Percentiles rank a stretch among this genome's conserved stretches.
phyloP scores from a whole-genome alignment of 1,140 invertebrate species.

The Bombus turneri region DNA sequence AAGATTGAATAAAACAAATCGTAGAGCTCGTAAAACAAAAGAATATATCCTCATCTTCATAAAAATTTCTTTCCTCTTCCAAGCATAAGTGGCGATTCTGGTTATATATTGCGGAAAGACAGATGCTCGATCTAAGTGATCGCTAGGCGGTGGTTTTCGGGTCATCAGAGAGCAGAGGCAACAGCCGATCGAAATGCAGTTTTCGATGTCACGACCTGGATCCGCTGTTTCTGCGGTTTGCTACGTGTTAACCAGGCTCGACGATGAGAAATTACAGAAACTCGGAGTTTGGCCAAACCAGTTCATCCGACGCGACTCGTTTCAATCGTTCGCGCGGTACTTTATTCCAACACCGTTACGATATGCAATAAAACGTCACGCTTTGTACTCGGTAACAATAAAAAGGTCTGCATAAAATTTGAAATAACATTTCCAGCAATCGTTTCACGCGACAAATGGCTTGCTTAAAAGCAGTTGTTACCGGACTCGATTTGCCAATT shows the following conservation, averaged over 20 bases:
- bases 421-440: not conserved
- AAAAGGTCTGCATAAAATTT: not conserved
- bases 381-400: not conserved
- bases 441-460: not conserved
- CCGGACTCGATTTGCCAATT: not conserved
- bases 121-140: slow-evolving; percentile 14
- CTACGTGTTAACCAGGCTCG: slow-evolving; percentile 20
- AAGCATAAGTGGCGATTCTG: not conserved
- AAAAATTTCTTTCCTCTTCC: no score
- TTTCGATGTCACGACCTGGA: slow-evolving; percentile 73
- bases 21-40: no score
- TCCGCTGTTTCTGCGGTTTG: slow-evolving; percentile 49
- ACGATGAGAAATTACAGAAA: slow-evolving; percentile 38
- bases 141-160: slow-evolving; percentile 56
- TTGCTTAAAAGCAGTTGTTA: not conserved
- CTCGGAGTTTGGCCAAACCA: slow-evolving; percentile 24
- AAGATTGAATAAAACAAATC: no score
- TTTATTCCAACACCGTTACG: not conserved
- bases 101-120: not conserved
- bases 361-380: not conserved
- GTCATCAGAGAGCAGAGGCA: slow-evolving; percentile 67
- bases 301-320: not conserved
- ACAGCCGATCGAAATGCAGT: slow-evolving; percentile 72
- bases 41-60: not conserved
- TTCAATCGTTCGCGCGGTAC: not conserved